phyloP scores from a whole-genome alignment of 2,888 invertebrate genomes.

The Mythimna ferrago region DNA sequence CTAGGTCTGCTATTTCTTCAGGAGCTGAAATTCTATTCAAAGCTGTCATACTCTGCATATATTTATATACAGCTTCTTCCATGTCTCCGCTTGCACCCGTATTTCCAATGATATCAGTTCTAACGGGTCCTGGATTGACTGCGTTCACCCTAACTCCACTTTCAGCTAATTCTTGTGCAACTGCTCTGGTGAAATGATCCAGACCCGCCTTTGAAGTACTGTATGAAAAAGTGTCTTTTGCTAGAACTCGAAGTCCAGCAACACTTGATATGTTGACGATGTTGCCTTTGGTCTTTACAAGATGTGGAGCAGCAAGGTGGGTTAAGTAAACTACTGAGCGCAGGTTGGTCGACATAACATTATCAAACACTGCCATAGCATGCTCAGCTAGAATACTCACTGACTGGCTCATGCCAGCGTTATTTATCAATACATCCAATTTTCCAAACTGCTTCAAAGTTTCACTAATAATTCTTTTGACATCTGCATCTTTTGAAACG shows the following conservation, averaged over 20 bases:
- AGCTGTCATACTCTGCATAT: conserved; percentile 2
- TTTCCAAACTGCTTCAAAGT: conserved; percentile 23
- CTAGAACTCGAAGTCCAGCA: conserved; percentile 2
- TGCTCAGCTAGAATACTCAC: conserved; percentile 18
- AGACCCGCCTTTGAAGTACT: conserved; percentile 64
- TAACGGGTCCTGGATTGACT: conserved; percentile 62
- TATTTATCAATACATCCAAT: conserved; percentile 34
- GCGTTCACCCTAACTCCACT: conserved; percentile 93
- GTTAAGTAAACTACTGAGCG: conserved; percentile 54
- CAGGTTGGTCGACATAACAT: conserved; percentile 49
- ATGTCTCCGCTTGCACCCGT: conserved; percentile 11
- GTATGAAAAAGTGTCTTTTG: conserved; percentile 38
- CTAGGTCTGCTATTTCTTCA: conserved; percentile 67
- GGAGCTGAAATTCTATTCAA: conserved; percentile 49
- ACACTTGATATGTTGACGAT: conserved; percentile 92
- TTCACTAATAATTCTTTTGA: conserved; percentile 32
- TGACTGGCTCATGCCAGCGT: conserved; percentile 7
- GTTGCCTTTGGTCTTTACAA: conserved; percentile 83
- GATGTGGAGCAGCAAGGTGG: conserved; percentile 59
- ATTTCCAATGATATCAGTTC: conserved; percentile 38
- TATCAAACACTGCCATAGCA: conserved; percentile 47
- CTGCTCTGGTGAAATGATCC: conserved; percentile 63
- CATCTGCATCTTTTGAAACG: conserved; percentile 36
- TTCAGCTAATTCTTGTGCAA: conserved; percentile 92
- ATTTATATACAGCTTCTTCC: conserved; percentile 12